Percentiles rank a stretch among this genome's conserved stretches.
These are phyloP conservation scores for Cydia pomonella DNA, from an alignment of 1,140 invertebrate species.

Conservation along the genomic window DNA sequence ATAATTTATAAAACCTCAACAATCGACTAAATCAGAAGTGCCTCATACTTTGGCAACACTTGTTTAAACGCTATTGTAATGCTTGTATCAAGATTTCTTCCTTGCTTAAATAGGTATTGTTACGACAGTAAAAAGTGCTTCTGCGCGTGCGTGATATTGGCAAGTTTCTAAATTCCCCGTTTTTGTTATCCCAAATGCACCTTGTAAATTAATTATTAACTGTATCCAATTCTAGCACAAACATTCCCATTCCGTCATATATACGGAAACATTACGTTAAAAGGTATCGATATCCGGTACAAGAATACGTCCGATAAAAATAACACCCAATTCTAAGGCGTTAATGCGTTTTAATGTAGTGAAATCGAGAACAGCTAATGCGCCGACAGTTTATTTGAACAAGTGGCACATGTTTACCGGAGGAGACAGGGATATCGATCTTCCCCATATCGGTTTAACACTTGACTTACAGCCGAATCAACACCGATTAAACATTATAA, in stretches of 20 bases:
- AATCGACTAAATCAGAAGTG: no score
- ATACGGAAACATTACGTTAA: constrained; percentile 18
- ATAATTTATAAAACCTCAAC: no score
- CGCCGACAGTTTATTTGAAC: constrained; percentile 76
- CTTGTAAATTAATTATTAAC: no score
- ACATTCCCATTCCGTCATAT: not conserved
- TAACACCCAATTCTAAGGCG: constrained; percentile 71
- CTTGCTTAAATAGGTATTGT: no score
- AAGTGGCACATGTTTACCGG: constrained; percentile 77
- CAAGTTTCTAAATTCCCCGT: no score
- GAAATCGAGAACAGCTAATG: constrained; percentile 78
- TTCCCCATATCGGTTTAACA: constrained; percentile 71
- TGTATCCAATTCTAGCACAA: no score
- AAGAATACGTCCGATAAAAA: constrained; percentile 52
- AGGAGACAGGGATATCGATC: constrained; percentile 77
- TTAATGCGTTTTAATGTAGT: constrained; percentile 80
- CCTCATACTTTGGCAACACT: no score
- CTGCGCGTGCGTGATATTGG: no score
- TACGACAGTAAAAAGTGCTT: no score
- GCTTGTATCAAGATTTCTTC: no score
- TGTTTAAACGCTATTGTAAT: no score
- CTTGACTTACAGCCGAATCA: constrained; percentile 49
- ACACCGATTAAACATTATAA: not conserved
- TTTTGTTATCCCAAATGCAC: no score
- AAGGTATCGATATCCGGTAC: constrained; percentile 32